Base-by-base conservation (phyloP, 2,888 invertebrate genomes). In the Drosophila melanosoma region DNA sequence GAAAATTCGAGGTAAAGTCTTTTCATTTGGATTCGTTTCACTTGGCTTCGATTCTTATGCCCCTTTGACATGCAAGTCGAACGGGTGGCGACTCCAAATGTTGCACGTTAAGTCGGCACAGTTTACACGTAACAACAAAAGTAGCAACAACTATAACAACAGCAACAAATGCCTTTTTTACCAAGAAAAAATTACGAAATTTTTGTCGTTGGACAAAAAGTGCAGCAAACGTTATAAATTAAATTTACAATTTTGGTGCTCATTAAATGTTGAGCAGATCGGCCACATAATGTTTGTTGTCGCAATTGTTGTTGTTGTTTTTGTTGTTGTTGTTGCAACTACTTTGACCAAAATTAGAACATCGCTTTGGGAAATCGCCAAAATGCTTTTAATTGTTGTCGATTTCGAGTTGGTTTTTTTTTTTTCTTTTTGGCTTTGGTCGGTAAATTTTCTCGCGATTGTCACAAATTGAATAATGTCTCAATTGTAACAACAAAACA, bases 391-490 rank as follows among this genome's bases (percentile, higher is more conserved):
- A 87, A 87, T 87, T 89, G 87, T 84, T 84, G 70, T 68, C 67
- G 51, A 71, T 64, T 71, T 76, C 26, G 45, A 49, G 42, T 71
- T 36, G 35, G 40, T 33, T 64, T 52, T 52, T 52, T 29, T 57
- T 53, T 64, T 54, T 65, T 17, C 53, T 58, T 62, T 40, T 57
- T 15, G 45, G 35, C 12, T 36, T 60, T 36, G 69, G 63, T 66
- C 64, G 74, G 74, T 80, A 40, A 66, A 69, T 79, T 80, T 86
- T 84, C 89, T 84, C 83, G 89, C 89, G 77, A 73, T 74, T 85
- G 84, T 85, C 84, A 89, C 88, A 89, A 85, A 85, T 85, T 89
- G 90, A 85, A 90, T 85, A 85, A 85, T 85, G 84, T 82, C 84
- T 85, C 83, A 85, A 85, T 85, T 87, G 89, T 64, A 68, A 59